Evolutionary conservation across 2,113 vertebrate species (phyloP).

Genomic region (Meleagris gallopavo): DNA sequence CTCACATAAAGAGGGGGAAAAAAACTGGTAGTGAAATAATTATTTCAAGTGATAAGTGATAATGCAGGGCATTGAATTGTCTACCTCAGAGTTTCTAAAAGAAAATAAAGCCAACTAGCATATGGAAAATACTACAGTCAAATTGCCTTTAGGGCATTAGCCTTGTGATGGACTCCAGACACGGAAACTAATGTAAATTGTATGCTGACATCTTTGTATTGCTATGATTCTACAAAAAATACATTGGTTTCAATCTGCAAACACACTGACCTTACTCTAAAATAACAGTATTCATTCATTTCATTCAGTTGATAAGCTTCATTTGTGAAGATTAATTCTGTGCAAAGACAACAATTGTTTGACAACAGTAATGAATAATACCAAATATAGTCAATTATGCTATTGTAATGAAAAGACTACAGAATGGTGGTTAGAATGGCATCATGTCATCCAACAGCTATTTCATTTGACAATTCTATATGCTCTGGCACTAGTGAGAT

Average conservation of each 20-base stretch:
- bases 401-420: not conserved
- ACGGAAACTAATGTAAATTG: not conserved
- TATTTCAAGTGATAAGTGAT: not conserved
- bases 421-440: not conserved
- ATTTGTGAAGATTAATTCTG: not conserved
- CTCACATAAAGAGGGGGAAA: not conserved
- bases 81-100: too few relatives aligned
- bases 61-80: not conserved
- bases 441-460: not conserved
- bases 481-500: not conserved
- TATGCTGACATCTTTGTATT: not conserved
- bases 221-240: not conserved
- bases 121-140: not conserved
- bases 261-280: not conserved
- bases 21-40: not conserved
- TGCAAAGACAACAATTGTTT: not conserved
- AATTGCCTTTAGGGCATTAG: not conserved
- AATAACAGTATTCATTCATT: not conserved
- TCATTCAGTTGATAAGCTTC: not conserved
- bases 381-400: not conserved
- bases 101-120: too few relatives aligned
- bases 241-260: not conserved
- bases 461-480: not conserved
- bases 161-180: too few relatives aligned
- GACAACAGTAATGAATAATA: not conserved